A percentile compares a stretch with the other conserved stretches of the same genome.
Evolutionary conservation across 2,113 vertebrate genomes (phyloP).

Genomic region (Corythaixoides concolor): DNA sequence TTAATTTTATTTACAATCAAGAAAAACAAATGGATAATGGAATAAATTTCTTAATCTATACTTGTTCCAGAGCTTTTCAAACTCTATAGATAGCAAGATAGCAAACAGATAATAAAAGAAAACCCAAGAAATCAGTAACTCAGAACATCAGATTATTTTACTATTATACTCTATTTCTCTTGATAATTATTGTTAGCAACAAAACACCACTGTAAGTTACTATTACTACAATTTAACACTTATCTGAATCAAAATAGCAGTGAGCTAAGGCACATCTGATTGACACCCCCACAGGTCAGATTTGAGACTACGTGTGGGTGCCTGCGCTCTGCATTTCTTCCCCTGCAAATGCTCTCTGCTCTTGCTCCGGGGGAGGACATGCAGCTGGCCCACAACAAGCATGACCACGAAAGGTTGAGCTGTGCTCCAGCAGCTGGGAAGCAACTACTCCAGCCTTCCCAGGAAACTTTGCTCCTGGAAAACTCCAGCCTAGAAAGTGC

Average conservation of each 20-base stretch:
- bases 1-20: background rate
- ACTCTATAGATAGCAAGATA: background rate
- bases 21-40: background rate
- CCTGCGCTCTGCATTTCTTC: background rate
- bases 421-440: background rate
- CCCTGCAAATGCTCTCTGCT: background rate
- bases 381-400: fast-evolving
- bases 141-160: background rate
- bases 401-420: fast-evolving
- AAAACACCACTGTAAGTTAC: background rate
- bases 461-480: background rate
- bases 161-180: background rate
- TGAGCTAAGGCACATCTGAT: background rate
- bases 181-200: background rate
- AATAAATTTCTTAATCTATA: background rate
- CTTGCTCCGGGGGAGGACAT: fast-evolving
- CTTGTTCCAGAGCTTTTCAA: background rate
- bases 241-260: background rate
- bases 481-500: background rate
- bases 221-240: background rate
- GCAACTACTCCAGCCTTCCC: background rate
- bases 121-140: background rate
- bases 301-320: fast-evolving
- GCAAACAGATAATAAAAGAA: background rate
- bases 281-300: background rate